Evolutionary conservation across 1,140 invertebrate species (phyloP), one percentile per base, ranked within the genome.

Genomic region (Eumeta japonica): DNA sequence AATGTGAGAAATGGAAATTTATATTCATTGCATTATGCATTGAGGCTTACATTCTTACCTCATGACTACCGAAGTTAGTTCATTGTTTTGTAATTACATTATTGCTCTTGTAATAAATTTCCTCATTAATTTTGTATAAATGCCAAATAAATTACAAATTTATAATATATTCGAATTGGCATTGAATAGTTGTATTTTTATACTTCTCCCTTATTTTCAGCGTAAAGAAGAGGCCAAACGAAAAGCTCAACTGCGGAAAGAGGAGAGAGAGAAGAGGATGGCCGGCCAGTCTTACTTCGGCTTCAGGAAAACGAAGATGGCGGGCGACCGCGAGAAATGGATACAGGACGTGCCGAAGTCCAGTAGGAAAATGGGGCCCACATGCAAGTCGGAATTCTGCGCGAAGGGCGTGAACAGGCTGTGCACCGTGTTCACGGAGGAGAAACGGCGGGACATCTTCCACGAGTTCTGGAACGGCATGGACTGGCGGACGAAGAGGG

Each of bases 221-320:
- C 51, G 53, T 30, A 52, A 47, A 29, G 12, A 36, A 32, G 48
- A 57, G 28, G 17, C 47, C 0, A 37, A 39, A 7, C 18, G 48
- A 2, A 58, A 55, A 42, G 41, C 48, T 0, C 51, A 54, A 33
- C 31, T 37, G 11, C 42, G 56, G 14, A 50, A 35, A 42, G 44
- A 45, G 43, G 57, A 58, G 33, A 62, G 62, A 20, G 38, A 54
- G n/a, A 60, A 60, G 38, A 32, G 61, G 1, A 64, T 62, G 58
- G 45, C 48, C 0, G 61, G 58, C 0, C 50, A 50, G 11, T 51
- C 51, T 12, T 64, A 64, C 35, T 54, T 42, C 20, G 61, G 61
- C 0, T 64, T 58, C 16, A 41, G 60, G 4, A 45, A 45, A 0
- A 33, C 34, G 3, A 35, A 39, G 2, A 5, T 11, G 4, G 17